These are phyloP conservation scores for Sphenodon punctatus DNA, from an alignment of 2,797 vertebrate species.

Conservation along the genomic window DNA sequence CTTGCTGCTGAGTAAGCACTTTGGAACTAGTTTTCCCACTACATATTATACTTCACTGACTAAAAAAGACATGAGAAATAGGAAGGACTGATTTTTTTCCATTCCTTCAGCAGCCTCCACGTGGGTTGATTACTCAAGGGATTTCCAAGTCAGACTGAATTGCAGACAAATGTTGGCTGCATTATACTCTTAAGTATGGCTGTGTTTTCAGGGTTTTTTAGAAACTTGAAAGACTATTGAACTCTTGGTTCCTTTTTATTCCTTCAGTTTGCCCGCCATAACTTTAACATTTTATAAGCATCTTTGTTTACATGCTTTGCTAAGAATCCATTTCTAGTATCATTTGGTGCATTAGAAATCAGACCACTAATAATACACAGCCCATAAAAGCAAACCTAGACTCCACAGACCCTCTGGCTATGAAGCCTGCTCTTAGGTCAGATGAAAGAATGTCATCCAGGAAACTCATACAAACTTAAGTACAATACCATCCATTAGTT, in stretches of 20 bases:
- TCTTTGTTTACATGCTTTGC: background rate
- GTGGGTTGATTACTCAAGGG: slow-evolving; percentile 67
- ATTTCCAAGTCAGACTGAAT: slow-evolving; percentile 71
- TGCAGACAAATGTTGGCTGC: slow-evolving; percentile 66
- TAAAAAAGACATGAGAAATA: slow-evolving; percentile 66
- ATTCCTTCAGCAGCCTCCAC: slow-evolving; percentile 62
- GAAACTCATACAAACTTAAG: background rate
- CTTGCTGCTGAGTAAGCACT: slow-evolving; percentile 30
- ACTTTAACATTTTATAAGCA: no score
- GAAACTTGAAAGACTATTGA: slow-evolving; percentile 65
- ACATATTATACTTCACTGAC: slow-evolving; percentile 23
- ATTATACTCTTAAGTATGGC: slow-evolving; percentile 54
- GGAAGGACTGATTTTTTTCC: slow-evolving; percentile 67
- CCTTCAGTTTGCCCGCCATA: slow-evolving; percentile 62
- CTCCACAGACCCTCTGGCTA: background rate
- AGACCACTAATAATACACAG: background rate
- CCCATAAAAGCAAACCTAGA: background rate
- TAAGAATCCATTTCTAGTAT: background rate
- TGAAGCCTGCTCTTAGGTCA: slow-evolving; percentile 9
- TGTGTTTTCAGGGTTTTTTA: slow-evolving; percentile 67
- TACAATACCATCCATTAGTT: background rate
- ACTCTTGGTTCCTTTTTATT: slow-evolving; percentile 49
- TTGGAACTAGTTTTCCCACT: slow-evolving; percentile 58
- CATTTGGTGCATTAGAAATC: slow-evolving; percentile 24
- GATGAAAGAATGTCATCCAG: background rate